Percentiles rank a stretch among this genome's conserved stretches.
Conservation (phyloP, 2,113 vertebrate genomes). For the Sapajus apella region DNA sequence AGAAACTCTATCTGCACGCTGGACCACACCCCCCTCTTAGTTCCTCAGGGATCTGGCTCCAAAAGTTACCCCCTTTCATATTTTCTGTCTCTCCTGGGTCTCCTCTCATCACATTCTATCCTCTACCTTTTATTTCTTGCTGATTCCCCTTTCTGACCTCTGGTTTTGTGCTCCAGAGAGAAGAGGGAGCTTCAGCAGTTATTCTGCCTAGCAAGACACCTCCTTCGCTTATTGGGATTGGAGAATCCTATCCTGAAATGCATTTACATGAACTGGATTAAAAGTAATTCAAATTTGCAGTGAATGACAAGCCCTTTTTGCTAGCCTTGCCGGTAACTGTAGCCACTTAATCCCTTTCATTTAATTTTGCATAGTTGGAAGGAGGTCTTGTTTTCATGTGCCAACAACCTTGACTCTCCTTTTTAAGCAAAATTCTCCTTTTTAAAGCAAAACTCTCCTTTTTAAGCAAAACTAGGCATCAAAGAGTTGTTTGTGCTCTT, state of each 20-base stretch:
- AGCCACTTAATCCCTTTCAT: neutral
- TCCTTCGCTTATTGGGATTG: neutral
- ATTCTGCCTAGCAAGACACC: neutral
- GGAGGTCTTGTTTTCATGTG: neutral
- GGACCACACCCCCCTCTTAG: neutral
- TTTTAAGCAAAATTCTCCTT: neutral
- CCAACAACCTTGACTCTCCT: neutral
- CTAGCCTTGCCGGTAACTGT: neutral
- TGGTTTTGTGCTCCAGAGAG: neutral
- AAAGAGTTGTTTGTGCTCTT: neutral
- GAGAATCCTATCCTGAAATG: neutral
- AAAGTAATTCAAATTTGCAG: neutral
- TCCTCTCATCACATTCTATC: neutral
- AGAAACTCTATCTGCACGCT: neutral
- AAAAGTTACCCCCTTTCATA: neutral
- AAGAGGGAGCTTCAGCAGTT: neutral
- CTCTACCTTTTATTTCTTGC: neutral
- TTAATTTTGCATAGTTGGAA: neutral
- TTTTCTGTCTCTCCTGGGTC: neutral
- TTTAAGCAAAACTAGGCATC: neutral
- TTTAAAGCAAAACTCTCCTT: neutral
- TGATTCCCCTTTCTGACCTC: neutral
- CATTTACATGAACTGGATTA: neutral
- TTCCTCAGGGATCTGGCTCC: neutral
- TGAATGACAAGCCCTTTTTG: neutral